A percentile compares a stretch with the other conserved stretches of the same genome.
Evolutionary conservation across 2,797 vertebrate species (phyloP).

Genomic region (Mallotus villosus): DNA sequence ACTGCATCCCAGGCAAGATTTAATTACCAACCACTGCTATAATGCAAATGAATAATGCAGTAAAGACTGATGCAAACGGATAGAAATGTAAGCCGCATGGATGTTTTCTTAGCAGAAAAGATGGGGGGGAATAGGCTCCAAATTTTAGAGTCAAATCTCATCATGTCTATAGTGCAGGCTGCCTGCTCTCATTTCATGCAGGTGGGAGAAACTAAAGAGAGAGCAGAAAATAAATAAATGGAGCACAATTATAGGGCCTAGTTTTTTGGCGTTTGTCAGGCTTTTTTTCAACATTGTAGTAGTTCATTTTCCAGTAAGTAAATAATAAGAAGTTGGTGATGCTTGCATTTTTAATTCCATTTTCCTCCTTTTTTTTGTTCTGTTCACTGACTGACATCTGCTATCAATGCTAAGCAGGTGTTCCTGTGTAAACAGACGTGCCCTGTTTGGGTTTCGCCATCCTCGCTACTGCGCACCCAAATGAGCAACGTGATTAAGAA

Average conservation of each 20-base stretch:
- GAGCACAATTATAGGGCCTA: conserved; percentile 64
- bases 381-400: conserved; percentile 98
- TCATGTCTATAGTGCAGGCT: conserved; percentile 15
- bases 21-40: conserved; percentile 76
- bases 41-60: conserved; percentile 84
- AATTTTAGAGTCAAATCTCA: conserved; percentile 35
- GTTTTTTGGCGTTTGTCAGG: conserved; percentile 61
- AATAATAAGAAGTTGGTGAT: conserved; percentile 84
- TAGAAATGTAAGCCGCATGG: conserved; percentile 65
- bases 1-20: conserved; percentile 65
- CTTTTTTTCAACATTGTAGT: conserved; percentile 56
- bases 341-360: conserved; percentile 82
- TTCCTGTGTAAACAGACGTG: conserved; percentile 97
- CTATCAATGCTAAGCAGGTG: conserved; percentile 99
- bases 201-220: conserved; percentile 15
- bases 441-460: conserved; percentile 95
- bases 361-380: conserved; percentile 76
- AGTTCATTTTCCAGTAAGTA: conserved; percentile 78
- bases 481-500: conserved; percentile 99
- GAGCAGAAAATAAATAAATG: conserved; percentile 20
- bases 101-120: conserved; percentile 17
- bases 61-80: conserved; percentile 76
- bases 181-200: conserved; percentile 20
- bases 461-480: conserved; percentile 80
- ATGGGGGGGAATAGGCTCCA: conserved; percentile 36